These are phyloP conservation scores for Neuroscelio doddi DNA, from an alignment of 2,888 invertebrate species.

Conservation along the genomic window DNA sequence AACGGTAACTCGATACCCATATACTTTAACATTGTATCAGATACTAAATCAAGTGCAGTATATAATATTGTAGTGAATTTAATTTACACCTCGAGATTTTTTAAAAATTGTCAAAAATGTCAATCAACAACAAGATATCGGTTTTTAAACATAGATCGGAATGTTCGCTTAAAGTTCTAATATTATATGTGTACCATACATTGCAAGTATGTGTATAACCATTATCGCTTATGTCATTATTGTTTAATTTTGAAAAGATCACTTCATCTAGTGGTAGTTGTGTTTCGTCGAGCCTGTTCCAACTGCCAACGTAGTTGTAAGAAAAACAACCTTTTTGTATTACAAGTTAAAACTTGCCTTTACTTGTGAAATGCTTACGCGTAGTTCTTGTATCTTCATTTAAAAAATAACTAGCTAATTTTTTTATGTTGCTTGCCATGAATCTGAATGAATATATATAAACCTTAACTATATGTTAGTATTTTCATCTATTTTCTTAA, in stretches of 20 bases:
- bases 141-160: neutral
- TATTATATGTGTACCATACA: neutral
- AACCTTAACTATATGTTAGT: no score
- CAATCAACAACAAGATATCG: neutral
- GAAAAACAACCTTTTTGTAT: constrained; percentile 17
- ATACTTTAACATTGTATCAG: no score
- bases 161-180: neutral
- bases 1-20: no score
- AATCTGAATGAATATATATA: constrained; percentile 24
- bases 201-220: neutral
- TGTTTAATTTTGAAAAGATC: neutral
- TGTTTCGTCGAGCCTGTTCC: constrained; percentile 4
- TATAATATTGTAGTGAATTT: no score
- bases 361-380: no score
- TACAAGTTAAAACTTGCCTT: constrained; percentile 18
- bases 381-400: neutral
- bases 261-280: neutral
- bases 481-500: constrained; percentile 8
- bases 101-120: neutral
- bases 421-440: constrained; percentile 17
- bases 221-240: neutral
- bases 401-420: no score
- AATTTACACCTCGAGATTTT: no score
- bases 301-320: constrained; percentile 12
- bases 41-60: no score